A percentile compares a stretch with the other conserved stretches of the same genome.
Conservation (phyloP, 2,797 vertebrate genomes). For the Alca torda region DNA sequence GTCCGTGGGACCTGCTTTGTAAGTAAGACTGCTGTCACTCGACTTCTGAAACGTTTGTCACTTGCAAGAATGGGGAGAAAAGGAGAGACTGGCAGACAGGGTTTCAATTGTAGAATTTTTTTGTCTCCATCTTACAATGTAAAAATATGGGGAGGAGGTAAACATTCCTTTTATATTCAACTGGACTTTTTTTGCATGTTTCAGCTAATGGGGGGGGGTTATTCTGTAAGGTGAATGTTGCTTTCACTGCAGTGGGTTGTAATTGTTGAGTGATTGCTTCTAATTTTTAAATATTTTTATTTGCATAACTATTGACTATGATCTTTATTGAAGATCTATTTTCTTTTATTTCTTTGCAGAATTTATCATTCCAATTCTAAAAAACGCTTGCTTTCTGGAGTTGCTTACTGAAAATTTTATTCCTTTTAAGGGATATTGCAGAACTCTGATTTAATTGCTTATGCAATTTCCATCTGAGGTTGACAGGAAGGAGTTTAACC, state of each 20-base stretch:
- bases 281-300: not conserved
- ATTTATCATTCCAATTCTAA: not conserved
- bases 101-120: not conserved
- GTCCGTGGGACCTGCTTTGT: not conserved
- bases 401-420: not conserved
- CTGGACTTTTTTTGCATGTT: not conserved
- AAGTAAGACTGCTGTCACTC: not conserved
- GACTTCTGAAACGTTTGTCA: not conserved
- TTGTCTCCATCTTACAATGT: not conserved
- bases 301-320: not conserved
- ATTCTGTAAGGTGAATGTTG: not conserved
- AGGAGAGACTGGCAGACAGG: not conserved
- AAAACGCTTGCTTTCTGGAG: not conserved
- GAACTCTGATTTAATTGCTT: not conserved
- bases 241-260: not conserved
- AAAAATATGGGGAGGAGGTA: not conserved
- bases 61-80: not conserved
- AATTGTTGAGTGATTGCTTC: not conserved
- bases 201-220: not conserved
- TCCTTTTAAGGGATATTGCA: not conserved
- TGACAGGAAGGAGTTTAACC: not conserved
- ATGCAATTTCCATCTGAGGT: not conserved
- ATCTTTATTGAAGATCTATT: not conserved
- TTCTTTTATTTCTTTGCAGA: not conserved
- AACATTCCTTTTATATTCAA: not conserved